These are phyloP conservation scores for Ibycter americanus DNA, from an alignment of 2,797 vertebrate species.

Conservation along the genomic window DNA sequence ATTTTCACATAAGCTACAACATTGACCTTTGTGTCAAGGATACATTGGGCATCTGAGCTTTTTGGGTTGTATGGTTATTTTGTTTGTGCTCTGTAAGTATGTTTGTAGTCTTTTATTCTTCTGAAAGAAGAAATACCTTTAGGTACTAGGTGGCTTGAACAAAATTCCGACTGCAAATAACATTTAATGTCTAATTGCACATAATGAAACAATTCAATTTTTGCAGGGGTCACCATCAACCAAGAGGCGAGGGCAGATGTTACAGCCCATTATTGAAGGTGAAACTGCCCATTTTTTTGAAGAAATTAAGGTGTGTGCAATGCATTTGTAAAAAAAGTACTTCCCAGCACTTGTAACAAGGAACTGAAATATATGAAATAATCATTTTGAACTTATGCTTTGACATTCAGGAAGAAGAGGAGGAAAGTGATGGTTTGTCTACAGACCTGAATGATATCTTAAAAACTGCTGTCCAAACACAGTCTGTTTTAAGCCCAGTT, in stretches of 20 bases:
- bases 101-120: not conserved
- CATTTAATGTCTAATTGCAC: not conserved
- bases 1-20: not conserved
- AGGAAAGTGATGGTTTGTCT: slow-evolving; percentile 82
- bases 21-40: not conserved
- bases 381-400: not conserved
- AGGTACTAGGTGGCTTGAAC: not conserved
- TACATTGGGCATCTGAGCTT: not conserved
- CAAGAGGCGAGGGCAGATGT: slow-evolving; percentile 90
- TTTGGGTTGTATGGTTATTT: not conserved
- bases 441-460: slow-evolving; percentile 86
- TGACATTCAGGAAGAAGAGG: slow-evolving; percentile 80
- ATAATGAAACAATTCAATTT: not conserved
- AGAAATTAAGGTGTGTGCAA: slow-evolving; percentile 87
- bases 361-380: not conserved
- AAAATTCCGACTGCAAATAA: not conserved
- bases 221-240: slow-evolving; percentile 92
- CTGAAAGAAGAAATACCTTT: not conserved
- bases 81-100: not conserved
- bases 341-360: not conserved
- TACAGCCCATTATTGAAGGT: slow-evolving; percentile 97
- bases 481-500: slow-evolving; percentile 73
- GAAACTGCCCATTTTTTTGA: slow-evolving; percentile 98
- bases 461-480: slow-evolving; percentile 77
- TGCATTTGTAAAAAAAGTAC: not conserved